Conservation (phyloP, 2,888 invertebrate species). For the Amiota minor region DNA sequence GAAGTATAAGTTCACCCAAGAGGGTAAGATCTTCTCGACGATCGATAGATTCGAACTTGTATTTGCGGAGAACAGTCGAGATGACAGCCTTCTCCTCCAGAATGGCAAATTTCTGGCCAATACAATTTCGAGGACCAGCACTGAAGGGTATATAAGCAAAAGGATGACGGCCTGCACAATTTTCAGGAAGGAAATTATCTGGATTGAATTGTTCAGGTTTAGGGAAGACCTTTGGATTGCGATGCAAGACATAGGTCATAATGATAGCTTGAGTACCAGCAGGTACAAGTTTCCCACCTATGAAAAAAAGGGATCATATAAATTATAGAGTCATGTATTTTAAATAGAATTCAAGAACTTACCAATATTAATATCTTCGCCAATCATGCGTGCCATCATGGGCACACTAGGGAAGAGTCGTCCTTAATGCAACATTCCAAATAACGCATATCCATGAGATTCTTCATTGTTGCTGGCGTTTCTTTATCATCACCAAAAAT, state of each 20-base stretch:
- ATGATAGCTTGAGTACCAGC: conserved; percentile 76
- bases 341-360: conserved; percentile 47
- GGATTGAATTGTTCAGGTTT: conserved; percentile 82
- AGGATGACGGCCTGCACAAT: conserved; percentile 77
- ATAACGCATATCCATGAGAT: conserved; percentile 79
- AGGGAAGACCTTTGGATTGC: conserved; percentile 78
- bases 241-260: conserved; percentile 80
- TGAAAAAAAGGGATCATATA: not conserved
- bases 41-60: conserved; percentile 76
- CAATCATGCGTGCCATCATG: conserved; percentile 77
- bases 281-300: conserved; percentile 70
- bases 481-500: conserved; percentile 74
- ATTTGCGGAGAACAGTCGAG: conserved; percentile 76
- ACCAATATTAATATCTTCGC: conserved; percentile 77
- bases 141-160: conserved; percentile 82
- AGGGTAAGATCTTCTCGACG: conserved; percentile 76
- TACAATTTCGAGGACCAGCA: conserved; percentile 78
- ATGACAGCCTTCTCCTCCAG: conserved; percentile 77
- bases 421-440: conserved; percentile 83
- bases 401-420: conserved; percentile 81
- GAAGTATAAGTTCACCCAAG: conserved; percentile 77
- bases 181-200: conserved; percentile 81
- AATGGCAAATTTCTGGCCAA: conserved; percentile 77
- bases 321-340: too few species aligned
- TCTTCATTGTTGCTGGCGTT: conserved; percentile 75